Evolutionary conservation across 2,797 vertebrate genomes (phyloP).

Genomic region (Tiaroga cobitis): DNA sequence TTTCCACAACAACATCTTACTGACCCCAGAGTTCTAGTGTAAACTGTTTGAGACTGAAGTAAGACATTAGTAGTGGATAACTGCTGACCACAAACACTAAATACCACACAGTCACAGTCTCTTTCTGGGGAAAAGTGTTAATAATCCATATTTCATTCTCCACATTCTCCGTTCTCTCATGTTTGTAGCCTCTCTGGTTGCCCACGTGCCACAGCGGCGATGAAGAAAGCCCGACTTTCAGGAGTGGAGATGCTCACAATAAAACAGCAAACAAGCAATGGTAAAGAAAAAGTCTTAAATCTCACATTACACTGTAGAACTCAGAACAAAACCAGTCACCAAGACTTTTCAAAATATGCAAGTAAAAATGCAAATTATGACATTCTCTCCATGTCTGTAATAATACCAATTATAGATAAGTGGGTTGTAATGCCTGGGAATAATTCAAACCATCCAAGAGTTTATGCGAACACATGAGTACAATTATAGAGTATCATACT

Average conservation of each 20-base stretch:
- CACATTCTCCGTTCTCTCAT: background rate
- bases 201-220: constrained; percentile 95
- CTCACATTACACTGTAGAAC: constrained; percentile 19
- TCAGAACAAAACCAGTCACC: background rate
- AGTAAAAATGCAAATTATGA: background rate
- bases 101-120: too few relatives aligned
- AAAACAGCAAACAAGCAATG: constrained; percentile 92
- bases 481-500: background rate
- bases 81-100: background rate
- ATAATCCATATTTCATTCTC: background rate
- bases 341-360: background rate
- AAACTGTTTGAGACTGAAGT: too few relatives aligned
- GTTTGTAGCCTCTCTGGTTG: constrained; percentile 91
- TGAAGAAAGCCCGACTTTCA: constrained; percentile 98
- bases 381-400: background rate
- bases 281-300: constrained; percentile 73
- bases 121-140: background rate
- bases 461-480: background rate
- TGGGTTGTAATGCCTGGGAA: background rate
- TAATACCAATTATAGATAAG: background rate
- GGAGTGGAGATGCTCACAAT: constrained; percentile 98
- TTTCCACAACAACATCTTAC: background rate
- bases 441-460: background rate
- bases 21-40: too few relatives aligned
- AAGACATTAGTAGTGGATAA: background rate